These are phyloP conservation scores for Graptemys geographica DNA, from an alignment of 2,797 vertebrate genomes.

Conservation along the genomic window DNA sequence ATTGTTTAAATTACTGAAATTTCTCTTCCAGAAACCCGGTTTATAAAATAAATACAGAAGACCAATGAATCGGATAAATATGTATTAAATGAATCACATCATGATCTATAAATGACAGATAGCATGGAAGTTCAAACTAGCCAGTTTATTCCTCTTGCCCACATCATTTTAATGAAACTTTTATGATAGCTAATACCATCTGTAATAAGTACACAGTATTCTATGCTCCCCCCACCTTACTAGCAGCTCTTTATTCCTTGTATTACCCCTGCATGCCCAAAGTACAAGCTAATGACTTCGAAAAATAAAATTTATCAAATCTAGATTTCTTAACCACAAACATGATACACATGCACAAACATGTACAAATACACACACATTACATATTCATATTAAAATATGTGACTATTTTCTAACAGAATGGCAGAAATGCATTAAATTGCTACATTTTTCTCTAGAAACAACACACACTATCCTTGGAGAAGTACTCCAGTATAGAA, in stretches of 20 bases:
- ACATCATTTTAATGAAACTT: neutral
- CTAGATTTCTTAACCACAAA: neutral
- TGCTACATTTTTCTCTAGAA: neutral
- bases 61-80: neutral
- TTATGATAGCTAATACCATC: neutral
- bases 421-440: neutral
- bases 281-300: neutral
- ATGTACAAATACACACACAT: neutral
- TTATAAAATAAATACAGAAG: neutral
- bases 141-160: neutral
- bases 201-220: neutral
- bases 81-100: neutral
- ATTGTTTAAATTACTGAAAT: neutral
- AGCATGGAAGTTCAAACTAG: neutral
- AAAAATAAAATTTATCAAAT: neutral
- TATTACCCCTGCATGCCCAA: neutral
- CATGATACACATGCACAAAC: neutral
- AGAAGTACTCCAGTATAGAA: neutral
- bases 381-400: neutral
- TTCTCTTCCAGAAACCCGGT: neutral
- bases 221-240: neutral
- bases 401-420: neutral
- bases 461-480: neutral
- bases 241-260: neutral
- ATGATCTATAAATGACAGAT: neutral